Base-by-base conservation (phyloP, 2,888 invertebrate genomes). In the Frankliniella fusca region DNA sequence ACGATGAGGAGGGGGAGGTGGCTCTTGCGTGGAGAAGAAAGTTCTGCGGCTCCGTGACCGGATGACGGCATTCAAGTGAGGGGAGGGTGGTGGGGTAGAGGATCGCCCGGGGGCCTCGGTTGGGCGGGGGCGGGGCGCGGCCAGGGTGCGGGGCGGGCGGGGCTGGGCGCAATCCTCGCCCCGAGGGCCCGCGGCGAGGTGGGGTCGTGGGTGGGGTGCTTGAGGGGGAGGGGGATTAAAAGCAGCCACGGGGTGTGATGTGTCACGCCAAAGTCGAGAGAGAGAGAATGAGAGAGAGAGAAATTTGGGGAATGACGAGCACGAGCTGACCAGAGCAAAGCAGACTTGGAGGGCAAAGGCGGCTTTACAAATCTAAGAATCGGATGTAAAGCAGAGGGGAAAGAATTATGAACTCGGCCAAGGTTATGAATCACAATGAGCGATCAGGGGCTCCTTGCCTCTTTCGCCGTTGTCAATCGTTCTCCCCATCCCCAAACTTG, bases 51-150 rank as follows among this genome's bases (percentile, higher is more conserved):
- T 70, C 70, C 70, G 70, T 70, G 70, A 70, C 70, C 70, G 70
- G 70, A 70, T 70, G 70, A 70, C 70, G 70, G 70, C 70, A 70
- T 70, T 70, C 23, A 70, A 70, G 70, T 70, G 70, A 23, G 70
- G 70, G 38, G 38, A 38, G 38, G 5, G 38, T 50, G 38, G 38
- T 5, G 38, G 38, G 38, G 3, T 5, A 38, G 38, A 38, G 38
- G 38, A 38, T 38, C 38, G 38, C 3, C 38, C 38, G 38, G 38
- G 38, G 38, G 38, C 38, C 38, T 5, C 38, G 38, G 38, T 15
- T 9, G 54, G 18, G 54, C 7, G 70, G 23, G 1, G 9, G 70
- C 23, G 11, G 61, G 61, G 61, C n/a, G 15, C 15, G 61, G 15
- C n/a, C 61, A 54, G 54, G 38, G 54, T 9, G 61, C 61, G 20